Base-by-base conservation (phyloP, 2,113 vertebrate species). In the Bagarius yarrelli region DNA sequence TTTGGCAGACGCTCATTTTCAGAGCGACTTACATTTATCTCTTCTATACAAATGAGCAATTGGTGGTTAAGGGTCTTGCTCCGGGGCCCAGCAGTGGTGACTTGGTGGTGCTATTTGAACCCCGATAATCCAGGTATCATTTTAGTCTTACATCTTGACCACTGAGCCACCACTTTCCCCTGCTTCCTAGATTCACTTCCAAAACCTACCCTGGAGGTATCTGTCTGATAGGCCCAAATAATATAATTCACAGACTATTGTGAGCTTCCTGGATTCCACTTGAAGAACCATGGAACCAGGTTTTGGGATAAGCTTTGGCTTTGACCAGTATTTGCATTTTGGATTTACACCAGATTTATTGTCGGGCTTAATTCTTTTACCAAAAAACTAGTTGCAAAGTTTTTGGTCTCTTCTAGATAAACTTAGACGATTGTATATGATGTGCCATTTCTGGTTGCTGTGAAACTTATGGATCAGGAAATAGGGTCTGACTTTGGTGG, bases 121-220 rank as follows among this genome's bases (percentile, higher is more conserved):
- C 36, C 36, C 6, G 36, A 40, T 40, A 3, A 4, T 40, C 36
- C 36, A 4, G 36, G 36, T 3, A 40, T 3, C 36, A 40, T 40
- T 6, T n/a, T n/a, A n/a, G n/a, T n/a, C n/a, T n/a, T n/a, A n/a
- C n/a, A n/a, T n/a, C n/a, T n/a, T n/a, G n/a, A n/a, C 36, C 36
- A 40, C 36, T 40, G 6, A 40, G 36, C 36, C 36, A 40, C 6
- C 36, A 3, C 36, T 40, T 40, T 6, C 36, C 36, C 6, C 3
- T 6, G 6, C n/a, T n/a, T n/a, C n/a, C n/a, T n/a, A n/a, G n/a
- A n/a, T n/a, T n/a, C n/a, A n/a, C 36, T 40, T 40, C 6, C 3
- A 40, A 40, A 40, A 40, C 36, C 36, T 40, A 6, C 36, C 84
- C 85, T 88, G 89, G 85, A 85, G 87, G 89, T 89, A 89, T 91